Percentiles rank a stretch among this genome's conserved stretches.
Conservation (phyloP, 2,888 invertebrate genomes). For the Galerucella calmariensis region DNA sequence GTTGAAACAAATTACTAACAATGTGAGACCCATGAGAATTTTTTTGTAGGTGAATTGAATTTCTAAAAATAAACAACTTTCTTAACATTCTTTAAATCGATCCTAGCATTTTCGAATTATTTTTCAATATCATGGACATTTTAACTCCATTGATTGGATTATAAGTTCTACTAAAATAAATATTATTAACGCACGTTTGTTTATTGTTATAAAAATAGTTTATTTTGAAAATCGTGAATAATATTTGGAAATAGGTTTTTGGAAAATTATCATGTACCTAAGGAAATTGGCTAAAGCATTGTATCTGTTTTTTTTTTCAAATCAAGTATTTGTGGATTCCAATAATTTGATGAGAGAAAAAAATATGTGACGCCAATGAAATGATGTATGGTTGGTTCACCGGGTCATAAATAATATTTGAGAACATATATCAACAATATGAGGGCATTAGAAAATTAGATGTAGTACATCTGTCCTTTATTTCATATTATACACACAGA, state of each 20-base stretch:
- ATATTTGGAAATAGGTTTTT: not conserved
- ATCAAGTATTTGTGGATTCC: not conserved
- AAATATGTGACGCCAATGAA: conserved; percentile 3
- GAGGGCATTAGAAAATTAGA: conserved; percentile 33
- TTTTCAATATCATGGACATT: too few species aligned
- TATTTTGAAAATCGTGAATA: not conserved
- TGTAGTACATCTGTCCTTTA: conserved; percentile 22
- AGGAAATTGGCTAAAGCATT: too few species aligned
- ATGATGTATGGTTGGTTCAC: conserved; percentile 19
- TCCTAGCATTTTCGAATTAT: too few species aligned
- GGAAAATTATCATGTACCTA: not conserved
- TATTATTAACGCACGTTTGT: not conserved
- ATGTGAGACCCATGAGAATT: too few species aligned
- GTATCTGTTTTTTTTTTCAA: too few species aligned
- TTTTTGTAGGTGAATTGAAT: too few species aligned
- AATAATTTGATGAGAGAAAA: not conserved
- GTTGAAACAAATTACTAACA: too few species aligned
- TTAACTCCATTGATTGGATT: too few species aligned
- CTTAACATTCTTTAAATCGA: too few species aligned
- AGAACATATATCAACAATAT: conserved; percentile 23
- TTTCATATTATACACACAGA: not conserved
- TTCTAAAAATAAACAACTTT: too few species aligned
- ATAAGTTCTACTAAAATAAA: not conserved
- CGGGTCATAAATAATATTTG: conserved; percentile 33
- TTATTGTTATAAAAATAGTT: not conserved